Percentiles rank a stretch among this genome's conserved stretches.
These are phyloP conservation scores for Agrypnus murinus DNA, from an alignment of 2,888 invertebrate genomes.

Conservation along the genomic window DNA sequence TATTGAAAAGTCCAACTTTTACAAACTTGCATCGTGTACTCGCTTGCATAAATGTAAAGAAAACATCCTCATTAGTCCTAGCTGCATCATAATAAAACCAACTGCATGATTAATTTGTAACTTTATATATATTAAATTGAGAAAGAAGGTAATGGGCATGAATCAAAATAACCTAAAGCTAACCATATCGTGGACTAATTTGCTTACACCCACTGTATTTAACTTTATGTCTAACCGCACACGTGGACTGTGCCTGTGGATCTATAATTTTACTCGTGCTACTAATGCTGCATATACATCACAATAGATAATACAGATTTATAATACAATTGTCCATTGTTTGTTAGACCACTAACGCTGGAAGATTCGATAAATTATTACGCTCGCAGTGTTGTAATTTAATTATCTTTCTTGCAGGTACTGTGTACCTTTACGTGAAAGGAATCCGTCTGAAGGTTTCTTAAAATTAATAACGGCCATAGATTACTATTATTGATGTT, in stretches of 20 bases:
- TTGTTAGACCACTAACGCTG: slow-evolving; percentile 8
- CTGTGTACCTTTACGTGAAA: background rate
- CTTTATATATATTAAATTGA: no score
- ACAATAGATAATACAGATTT: slow-evolving; percentile 15
- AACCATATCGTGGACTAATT: background rate
- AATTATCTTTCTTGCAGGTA: slow-evolving; percentile 4
- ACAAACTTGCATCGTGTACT: no score
- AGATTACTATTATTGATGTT: background rate
- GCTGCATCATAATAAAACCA: no score
- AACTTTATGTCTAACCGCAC: background rate
- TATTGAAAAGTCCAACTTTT: no score
- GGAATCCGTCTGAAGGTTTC: background rate
- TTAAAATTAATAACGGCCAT: slow-evolving; percentile 11
- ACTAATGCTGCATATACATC: slow-evolving; percentile 11
- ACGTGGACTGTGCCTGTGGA: slow-evolving; percentile 11
- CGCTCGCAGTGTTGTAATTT: slow-evolving; percentile 4
- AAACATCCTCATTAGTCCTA: no score
- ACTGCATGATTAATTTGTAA: no score
- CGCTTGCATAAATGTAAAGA: no score
- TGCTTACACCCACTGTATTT: background rate
- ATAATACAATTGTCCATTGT: slow-evolving; percentile 33
- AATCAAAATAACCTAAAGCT: background rate
- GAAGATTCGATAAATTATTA: slow-evolving; percentile 25
- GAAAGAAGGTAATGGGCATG: no score
- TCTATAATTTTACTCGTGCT: slow-evolving; percentile 16